Conservation (phyloP, 1,140 invertebrate species). For the Pollicipes pollicipes region DNA sequence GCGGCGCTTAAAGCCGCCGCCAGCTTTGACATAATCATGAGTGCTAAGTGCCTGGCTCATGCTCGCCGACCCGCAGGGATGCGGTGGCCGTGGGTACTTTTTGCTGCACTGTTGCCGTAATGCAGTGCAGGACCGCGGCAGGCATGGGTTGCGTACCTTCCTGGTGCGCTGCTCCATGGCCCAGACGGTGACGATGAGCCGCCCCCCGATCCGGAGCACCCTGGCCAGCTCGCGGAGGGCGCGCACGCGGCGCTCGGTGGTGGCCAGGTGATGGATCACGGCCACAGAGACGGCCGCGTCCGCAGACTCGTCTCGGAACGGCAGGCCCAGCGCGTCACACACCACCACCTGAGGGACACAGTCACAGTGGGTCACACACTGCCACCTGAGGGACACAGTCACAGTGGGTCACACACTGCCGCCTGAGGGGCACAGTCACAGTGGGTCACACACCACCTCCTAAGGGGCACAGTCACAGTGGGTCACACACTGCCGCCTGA, state of each 20-base stretch:
- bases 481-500: background rate
- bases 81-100: too few relatives aligned
- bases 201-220: conserved; percentile 71
- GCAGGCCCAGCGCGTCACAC: conserved; percentile 72
- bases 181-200: conserved; percentile 88
- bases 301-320: conserved; percentile 79
- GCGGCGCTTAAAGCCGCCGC: too few relatives aligned
- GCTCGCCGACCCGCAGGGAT: too few relatives aligned
- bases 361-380: background rate
- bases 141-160: conserved; percentile 36
- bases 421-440: conserved; percentile 13
- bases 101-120: too few relatives aligned
- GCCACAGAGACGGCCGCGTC: conserved; percentile 87
- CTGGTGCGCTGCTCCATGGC: conserved; percentile 84
- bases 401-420: background rate
- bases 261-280: conserved; percentile 82
- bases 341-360: conserved; percentile 46
- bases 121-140: too few relatives aligned
- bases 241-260: conserved; percentile 65
- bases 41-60: too few relatives aligned
- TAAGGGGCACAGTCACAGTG: conserved; percentile 13
- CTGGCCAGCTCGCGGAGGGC: conserved; percentile 72
- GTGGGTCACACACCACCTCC: background rate
- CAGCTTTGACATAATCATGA: too few relatives aligned
- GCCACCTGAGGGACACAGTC: conserved; percentile 13